A percentile compares a stretch with the other conserved stretches of the same genome.
These are phyloP conservation scores for Diabrotica balteata DNA, from an alignment of 2,888 invertebrate genomes.

Conservation along the genomic window DNA sequence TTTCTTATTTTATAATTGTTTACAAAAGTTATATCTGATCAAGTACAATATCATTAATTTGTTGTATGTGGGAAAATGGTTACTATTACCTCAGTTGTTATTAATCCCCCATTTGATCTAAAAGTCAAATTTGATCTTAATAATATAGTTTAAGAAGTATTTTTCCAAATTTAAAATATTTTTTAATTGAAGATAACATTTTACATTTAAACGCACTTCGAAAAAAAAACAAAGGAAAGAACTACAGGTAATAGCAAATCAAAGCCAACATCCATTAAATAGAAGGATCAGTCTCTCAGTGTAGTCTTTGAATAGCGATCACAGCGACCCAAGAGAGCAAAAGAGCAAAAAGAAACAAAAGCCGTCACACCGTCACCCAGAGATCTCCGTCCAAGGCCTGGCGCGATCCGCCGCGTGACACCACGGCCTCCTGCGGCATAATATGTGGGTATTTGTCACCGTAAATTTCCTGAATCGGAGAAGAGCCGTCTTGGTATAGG, in stretches of 20 bases:
- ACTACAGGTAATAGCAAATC: no score
- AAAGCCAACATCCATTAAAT: no score
- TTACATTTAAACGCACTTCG: no score
- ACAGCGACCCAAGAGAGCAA: conserved; percentile 12
- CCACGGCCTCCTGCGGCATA: conserved; percentile 46
- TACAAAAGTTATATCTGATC: no score
- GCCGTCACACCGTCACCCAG: conserved; percentile 20
- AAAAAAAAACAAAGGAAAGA: no score
- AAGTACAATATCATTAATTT: no score
- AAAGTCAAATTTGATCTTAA: no score
- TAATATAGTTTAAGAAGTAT: not conserved
- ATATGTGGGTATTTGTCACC: conserved; percentile 60
- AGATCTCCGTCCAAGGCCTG: conserved; percentile 15
- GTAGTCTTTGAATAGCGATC: not conserved
- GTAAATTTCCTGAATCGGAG: conserved; percentile 56
- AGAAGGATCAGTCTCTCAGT: not conserved
- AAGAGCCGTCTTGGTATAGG: conserved; percentile 34
- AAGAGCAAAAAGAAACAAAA: conserved; percentile 24
- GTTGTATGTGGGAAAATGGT: no score
- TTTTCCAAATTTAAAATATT: not conserved
- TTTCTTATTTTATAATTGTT: no score
- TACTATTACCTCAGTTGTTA: no score
- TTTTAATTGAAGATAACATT: no score
- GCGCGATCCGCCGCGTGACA: conserved; percentile 37
- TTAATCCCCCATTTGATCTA: no score